Conservation (phyloP, 2,113 vertebrate genomes). For the Pelobates fuscus region DNA sequence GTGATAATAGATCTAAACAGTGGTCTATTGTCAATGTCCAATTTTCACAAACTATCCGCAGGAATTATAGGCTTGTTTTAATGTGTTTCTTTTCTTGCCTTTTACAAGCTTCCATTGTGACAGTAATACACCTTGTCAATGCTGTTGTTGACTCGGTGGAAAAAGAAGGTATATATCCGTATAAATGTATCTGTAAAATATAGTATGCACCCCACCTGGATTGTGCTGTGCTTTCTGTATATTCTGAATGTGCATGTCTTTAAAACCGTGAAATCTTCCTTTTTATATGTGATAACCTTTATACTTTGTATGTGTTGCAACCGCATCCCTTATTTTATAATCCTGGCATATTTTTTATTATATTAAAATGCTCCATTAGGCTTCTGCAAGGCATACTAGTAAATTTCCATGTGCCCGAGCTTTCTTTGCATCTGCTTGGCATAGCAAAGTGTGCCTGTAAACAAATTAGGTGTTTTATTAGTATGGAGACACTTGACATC, state of each 20-base stretch:
- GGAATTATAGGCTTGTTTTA: conserved; percentile 67
- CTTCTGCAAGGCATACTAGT: background rate
- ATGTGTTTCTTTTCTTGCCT: conserved; percentile 76
- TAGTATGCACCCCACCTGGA: conserved; percentile 3
- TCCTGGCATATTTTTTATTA: conserved; percentile 1
- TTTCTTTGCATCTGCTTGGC: conserved; percentile 24
- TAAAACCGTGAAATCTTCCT: background rate
- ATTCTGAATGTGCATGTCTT: conserved; percentile 29
- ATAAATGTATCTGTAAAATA: conserved; percentile 48
- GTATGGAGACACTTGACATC: background rate
- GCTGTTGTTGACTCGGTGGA: conserved; percentile 88
- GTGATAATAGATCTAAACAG: no score
- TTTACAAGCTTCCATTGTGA: conserved; percentile 97
- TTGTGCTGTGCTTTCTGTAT: conserved; percentile 5
- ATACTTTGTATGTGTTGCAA: conserved; percentile 1
- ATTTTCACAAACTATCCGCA: background rate
- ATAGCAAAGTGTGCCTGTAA: background rate
- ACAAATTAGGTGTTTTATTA: conserved; percentile 19
- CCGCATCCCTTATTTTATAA: conserved; percentile 2
- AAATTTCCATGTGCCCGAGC: conserved; percentile 10
- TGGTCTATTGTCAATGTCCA: background rate
- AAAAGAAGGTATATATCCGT: conserved; percentile 84
- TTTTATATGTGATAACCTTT: conserved; percentile 31
- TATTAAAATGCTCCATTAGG: background rate
- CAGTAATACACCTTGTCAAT: conserved; percentile 97